Conservation (phyloP, 2,113 vertebrate genomes). For the Istiophorus platypterus region DNA sequence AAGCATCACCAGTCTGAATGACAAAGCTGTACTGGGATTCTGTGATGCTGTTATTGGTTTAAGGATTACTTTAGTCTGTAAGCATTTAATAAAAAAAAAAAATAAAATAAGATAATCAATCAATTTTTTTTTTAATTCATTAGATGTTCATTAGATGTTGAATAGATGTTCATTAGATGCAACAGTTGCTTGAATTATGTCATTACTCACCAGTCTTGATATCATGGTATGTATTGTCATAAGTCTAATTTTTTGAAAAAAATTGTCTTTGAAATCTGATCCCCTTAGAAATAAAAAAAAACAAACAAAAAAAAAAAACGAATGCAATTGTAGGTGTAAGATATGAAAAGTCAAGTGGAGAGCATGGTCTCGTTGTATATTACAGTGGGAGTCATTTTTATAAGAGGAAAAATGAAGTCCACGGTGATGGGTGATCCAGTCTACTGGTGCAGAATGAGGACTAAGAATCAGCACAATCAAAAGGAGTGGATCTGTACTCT, state of each 20-base stretch:
- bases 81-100: neutral
- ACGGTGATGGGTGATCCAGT: slow-evolving; percentile 19
- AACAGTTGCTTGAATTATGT: neutral
- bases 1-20: neutral
- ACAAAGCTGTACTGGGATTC: neutral
- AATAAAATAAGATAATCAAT: too few species aligned
- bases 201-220: neutral
- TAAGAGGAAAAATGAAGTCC: slow-evolving; percentile 27
- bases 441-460: slow-evolving; percentile 35
- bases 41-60: neutral
- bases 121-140: too few species aligned
- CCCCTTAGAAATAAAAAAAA: neutral
- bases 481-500: slow-evolving; percentile 37
- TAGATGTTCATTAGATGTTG: too few species aligned
- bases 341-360: neutral
- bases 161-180: too few species aligned
- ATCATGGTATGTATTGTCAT: neutral
- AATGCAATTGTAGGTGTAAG: neutral
- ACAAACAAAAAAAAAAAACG: too few species aligned
- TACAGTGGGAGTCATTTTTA: slow-evolving; percentile 19
- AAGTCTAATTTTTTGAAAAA: neutral
- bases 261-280: neutral
- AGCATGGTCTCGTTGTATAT: neutral
- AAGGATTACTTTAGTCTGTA: neutral
- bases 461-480: slow-evolving; percentile 22